Evolutionary conservation across 1,140 invertebrate genomes (phyloP), one percentile per base, ranked within the genome.

Genomic region (Calephelis virginiensis): DNA sequence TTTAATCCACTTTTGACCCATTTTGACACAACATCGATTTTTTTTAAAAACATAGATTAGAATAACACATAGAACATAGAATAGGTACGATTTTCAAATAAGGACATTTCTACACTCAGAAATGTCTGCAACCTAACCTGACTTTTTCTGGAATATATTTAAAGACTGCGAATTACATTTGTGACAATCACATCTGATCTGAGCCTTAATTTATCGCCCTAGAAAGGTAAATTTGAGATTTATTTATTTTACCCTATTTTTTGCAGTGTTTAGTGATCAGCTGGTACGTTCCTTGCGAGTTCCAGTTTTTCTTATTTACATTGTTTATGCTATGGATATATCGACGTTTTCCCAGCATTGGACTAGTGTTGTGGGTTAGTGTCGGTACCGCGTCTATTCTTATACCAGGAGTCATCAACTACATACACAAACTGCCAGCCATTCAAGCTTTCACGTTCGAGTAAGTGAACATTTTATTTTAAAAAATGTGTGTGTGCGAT

Each of bases 281-380:
- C 0, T 96, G 95, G 96, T 96, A 96, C 82, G 90, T 96, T 50
- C 94, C 95, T 0, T 95, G 94, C 70, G 96, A 96, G 79, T 95
- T 95, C 83, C 95, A 96, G 82, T 95, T 94, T 77, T 96, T 95
- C 78, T 83, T 95, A 40, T 78, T 95, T 0, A 92, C 94, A 0
- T 89, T 95, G 4, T 72, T 95, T 1, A 76, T 95, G 17, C 91
- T 93, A 61, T 86, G 92, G 37, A 73, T 94, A 9, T 88, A 94
- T 40, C 90, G 82, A 43, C 83, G 69, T 0, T 67, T 83, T 69
- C 75, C 74, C 67, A 50, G 63, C 8, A 37, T 78, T 0, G 82
- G 83, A 0, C 62, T 85, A 2, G 67, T 76, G 3, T 61, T 83
- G 11, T 70, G 84, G 9, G 71, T 71, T 1, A n/a, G 83, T 4